Evolutionary conservation across 2,797 vertebrate genomes (phyloP).

Genomic region (Chloroceryle amazona): DNA sequence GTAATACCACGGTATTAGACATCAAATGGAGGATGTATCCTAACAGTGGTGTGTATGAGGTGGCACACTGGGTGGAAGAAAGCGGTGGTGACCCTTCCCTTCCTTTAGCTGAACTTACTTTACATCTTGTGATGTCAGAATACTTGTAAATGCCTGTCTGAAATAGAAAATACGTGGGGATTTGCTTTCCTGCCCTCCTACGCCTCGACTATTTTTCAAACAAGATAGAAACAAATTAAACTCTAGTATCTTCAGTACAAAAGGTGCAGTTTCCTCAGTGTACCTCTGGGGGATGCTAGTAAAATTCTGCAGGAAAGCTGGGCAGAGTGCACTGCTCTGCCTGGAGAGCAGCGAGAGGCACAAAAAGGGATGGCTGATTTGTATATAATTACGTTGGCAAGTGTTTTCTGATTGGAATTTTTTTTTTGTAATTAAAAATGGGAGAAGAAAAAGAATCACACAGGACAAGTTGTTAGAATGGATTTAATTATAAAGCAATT

Average conservation of each 20-base stretch:
- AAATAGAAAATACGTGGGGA: not conserved
- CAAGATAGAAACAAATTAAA: not conserved
- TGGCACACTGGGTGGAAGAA: not conserved
- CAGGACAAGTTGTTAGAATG: conserved; percentile 25
- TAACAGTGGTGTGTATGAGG: not conserved
- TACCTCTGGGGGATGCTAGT: not conserved
- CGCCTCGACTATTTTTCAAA: not conserved
- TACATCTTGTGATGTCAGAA: not conserved
- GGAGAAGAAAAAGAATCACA: conserved; percentile 9
- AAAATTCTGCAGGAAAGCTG: not conserved
- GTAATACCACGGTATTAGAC: not conserved
- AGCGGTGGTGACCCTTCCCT: not conserved
- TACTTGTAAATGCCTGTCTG: not conserved
- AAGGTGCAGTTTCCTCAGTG: not conserved
- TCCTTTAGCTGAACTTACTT: not conserved
- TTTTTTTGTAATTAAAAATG: conserved; percentile 28
- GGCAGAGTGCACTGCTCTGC: not conserved
- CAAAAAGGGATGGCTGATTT: not conserved
- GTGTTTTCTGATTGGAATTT: conserved; percentile 42
- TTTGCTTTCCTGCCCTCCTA: not conserved
- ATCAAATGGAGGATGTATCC: not conserved
- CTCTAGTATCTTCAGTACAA: not conserved
- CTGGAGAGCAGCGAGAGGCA: not conserved
- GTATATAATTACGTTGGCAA: not conserved
- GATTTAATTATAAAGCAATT: conserved; percentile 70